Evolutionary conservation across 2,797 vertebrate genomes (phyloP).

Genomic region (Myotis vivesi): DNA sequence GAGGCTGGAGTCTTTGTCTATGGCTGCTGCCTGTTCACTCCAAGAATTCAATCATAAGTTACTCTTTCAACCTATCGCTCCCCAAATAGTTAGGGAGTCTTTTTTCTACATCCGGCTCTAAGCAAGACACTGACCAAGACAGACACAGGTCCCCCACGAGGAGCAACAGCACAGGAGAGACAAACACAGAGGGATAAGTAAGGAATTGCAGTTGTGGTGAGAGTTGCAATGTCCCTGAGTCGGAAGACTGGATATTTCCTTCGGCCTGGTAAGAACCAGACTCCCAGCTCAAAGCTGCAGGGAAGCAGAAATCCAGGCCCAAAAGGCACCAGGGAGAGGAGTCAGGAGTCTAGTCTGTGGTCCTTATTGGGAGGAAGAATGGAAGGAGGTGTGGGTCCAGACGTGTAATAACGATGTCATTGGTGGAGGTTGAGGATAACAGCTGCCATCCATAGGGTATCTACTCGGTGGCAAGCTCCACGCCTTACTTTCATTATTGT

Average conservation of each 20-base stretch:
- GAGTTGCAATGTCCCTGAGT: background rate
- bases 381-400: background rate
- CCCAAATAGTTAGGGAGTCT: background rate
- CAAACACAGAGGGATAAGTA: background rate
- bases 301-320: background rate
- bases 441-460: background rate
- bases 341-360: background rate
- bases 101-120: background rate
- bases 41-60: background rate
- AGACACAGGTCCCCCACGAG: background rate
- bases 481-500: background rate
- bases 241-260: background rate
- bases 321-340: background rate
- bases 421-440: background rate
- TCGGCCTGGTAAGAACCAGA: background rate
- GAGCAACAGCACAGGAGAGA: background rate
- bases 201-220: background rate
- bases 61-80: background rate
- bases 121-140: background rate
- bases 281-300: background rate
- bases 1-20: background rate
- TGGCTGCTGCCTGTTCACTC: background rate
- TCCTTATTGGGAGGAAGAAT: background rate
- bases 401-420: too few species aligned
- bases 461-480: background rate